Conservation (phyloP, 53 echinoderm and acorn worm species). For the Zoroaster sp. region DNA sequence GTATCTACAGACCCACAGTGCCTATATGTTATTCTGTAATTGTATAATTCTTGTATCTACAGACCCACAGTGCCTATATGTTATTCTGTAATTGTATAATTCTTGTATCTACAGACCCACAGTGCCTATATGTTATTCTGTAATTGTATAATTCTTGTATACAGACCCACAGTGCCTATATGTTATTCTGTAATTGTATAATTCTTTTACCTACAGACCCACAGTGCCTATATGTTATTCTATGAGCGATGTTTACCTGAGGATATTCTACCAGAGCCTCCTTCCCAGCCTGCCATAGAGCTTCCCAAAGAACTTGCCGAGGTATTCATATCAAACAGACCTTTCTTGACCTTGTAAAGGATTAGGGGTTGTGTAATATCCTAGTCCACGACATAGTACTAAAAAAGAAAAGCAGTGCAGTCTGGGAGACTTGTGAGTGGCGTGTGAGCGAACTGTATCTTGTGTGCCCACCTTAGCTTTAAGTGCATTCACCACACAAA, state of each 20-base stretch:
- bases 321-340: too few relatives aligned
- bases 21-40: neutral
- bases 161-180: neutral
- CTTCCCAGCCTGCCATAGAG: conserved; percentile 46
- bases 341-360: too few relatives aligned
- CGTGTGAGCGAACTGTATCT: too few relatives aligned
- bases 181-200: neutral
- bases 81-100: neutral
- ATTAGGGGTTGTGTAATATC: too few relatives aligned
- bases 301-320: conserved; percentile 74
- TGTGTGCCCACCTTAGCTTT: too few relatives aligned
- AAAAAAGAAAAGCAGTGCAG: too few relatives aligned
- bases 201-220: conserved; percentile 57
- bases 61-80: neutral
- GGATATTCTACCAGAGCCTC: conserved; percentile 28
- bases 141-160: neutral
- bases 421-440: too few relatives aligned
- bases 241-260: conserved; percentile 76
- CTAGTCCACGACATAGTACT: too few relatives aligned
- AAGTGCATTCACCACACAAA: too few relatives aligned
- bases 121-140: conserved; percentile 64
- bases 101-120: conserved; percentile 65
- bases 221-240: conserved; percentile 95
- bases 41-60: neutral
- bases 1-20: neutral